A percentile compares a stretch with the other conserved stretches of the same genome.
These are phyloP conservation scores for Eueides isabella DNA, from an alignment of 1,140 invertebrate species.

Conservation along the genomic window DNA sequence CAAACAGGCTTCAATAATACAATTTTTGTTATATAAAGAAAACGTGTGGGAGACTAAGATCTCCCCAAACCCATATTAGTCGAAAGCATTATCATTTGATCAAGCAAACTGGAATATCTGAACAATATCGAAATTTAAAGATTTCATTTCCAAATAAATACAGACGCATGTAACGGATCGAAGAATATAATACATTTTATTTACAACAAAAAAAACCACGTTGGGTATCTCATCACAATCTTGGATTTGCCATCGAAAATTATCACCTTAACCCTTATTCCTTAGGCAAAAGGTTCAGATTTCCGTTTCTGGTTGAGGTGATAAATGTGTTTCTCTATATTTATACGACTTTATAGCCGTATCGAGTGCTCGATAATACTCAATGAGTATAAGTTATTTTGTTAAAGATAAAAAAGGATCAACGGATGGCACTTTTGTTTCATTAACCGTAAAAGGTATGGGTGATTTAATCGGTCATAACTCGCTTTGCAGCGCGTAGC, in stretches of 20 bases:
- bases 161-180: constrained; percentile 32
- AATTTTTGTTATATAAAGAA: constrained; percentile 1
- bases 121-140: constrained; percentile 35
- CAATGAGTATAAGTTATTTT: constrained; percentile 61
- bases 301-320: background rate
- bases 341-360: constrained; percentile 57
- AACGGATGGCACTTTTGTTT: constrained; percentile 58
- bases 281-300: background rate
- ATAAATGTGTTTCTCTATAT: constrained; percentile 46
- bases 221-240: constrained; percentile 30
- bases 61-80: constrained; percentile 21
- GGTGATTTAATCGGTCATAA: constrained; percentile 47
- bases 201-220: constrained; percentile 37
- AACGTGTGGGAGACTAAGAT: constrained; percentile 15
- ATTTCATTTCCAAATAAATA: constrained; percentile 36
- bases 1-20: no score
- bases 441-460: constrained; percentile 58
- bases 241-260: background rate
- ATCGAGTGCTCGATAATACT: constrained; percentile 57
- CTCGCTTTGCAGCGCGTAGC: constrained; percentile 11
- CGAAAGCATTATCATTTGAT: constrained; percentile 25
- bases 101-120: constrained; percentile 19
- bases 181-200: constrained; percentile 36
- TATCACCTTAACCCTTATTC: constrained; percentile 1
- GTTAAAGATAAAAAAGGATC: constrained; percentile 51